These are phyloP conservation scores for Notothenia rossii DNA, from an alignment of 2,113 vertebrate genomes.

Conservation along the genomic window DNA sequence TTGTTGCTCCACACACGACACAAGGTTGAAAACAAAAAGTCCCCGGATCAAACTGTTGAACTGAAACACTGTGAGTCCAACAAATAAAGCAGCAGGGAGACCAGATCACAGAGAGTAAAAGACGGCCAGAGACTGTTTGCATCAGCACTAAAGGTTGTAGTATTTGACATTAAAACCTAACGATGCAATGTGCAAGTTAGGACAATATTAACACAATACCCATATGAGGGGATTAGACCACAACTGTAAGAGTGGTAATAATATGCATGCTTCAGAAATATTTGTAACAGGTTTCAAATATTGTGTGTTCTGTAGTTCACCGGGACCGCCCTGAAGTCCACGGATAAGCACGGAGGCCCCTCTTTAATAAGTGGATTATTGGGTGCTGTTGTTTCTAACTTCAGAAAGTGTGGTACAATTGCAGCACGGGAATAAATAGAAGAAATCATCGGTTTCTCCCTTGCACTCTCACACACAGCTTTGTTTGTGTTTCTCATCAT, in stretches of 20 bases:
- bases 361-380: conserved; percentile 37
- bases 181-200: conserved; percentile 28
- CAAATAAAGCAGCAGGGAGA: conserved; percentile 35
- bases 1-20: conserved; percentile 5
- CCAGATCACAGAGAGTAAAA: conserved; percentile 23
- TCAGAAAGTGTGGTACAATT: conserved; percentile 27
- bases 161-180: conserved; percentile 56
- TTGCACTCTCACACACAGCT: background rate
- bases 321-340: conserved; percentile 30
- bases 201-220: conserved; percentile 47
- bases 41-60: conserved; percentile 7
- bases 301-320: conserved; percentile 17
- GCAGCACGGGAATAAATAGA: conserved; percentile 63
- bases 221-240: conserved; percentile 36
- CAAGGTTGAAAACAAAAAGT: background rate
- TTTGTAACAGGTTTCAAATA: conserved; percentile 45
- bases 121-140: conserved; percentile 22
- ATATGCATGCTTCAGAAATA: conserved; percentile 50
- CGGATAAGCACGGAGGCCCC: background rate
- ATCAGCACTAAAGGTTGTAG: conserved; percentile 12
- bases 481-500: conserved; percentile 12
- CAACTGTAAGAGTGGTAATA: conserved; percentile 28
- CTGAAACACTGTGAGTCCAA: conserved; percentile 20
- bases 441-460: conserved; percentile 26
- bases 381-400: conserved; percentile 19